These are phyloP conservation scores for Raillietiella orientalis DNA, from an alignment of 2,888 invertebrate genomes.

Conservation along the genomic window DNA sequence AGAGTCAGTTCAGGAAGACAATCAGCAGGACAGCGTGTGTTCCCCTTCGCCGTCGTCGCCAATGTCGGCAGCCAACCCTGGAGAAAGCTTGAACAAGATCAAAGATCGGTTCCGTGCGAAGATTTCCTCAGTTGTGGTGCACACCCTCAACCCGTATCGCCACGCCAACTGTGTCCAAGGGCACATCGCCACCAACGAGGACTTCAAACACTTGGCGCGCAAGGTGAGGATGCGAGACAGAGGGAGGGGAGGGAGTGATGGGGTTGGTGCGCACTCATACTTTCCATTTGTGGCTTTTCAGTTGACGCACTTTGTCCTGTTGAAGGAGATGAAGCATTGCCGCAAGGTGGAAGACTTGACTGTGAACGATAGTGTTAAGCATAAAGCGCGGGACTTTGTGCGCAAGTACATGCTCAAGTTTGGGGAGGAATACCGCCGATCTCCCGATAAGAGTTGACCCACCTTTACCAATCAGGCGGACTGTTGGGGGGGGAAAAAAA, in stretches of 20 bases:
- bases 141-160: constrained; percentile 55
- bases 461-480: no score
- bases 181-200: constrained; percentile 53
- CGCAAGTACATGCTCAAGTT: constrained; percentile 86
- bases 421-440: constrained; percentile 39
- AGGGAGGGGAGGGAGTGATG: no score
- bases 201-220: constrained; percentile 74
- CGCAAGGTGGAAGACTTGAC: constrained; percentile 49
- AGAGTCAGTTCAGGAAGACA: no score
- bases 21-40: no score
- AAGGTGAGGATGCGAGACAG: no score
- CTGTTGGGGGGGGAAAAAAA: no score
- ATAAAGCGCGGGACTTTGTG: constrained; percentile 80
- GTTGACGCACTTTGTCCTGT: constrained; percentile 80
- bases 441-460: no score
- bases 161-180: constrained; percentile 52
- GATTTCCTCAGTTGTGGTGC: constrained; percentile 37
- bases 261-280: no score
- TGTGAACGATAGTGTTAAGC: constrained; percentile 65
- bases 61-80: no score
- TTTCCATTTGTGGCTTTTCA: constrained; percentile 18
- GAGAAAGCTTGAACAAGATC: constrained; percentile 33
- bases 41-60: no score
- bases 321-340: constrained; percentile 76
- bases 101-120: constrained; percentile 55